phyloP scores from a whole-genome alignment of 2,113 vertebrate genomes.

The Dipodomys spectabilis region DNA sequence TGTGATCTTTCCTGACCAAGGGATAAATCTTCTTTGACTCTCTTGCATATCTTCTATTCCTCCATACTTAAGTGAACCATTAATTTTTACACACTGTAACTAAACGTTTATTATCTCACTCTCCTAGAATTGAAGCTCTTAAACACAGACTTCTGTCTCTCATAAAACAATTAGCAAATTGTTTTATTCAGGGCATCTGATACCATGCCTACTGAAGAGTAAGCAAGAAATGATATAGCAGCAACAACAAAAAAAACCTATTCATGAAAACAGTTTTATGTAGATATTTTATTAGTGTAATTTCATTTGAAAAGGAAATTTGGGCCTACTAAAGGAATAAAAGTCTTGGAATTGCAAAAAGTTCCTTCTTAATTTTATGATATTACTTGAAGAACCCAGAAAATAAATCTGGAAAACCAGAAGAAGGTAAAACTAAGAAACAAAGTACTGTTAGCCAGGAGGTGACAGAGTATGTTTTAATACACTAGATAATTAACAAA shows the following conservation, averaged over 20 bases:
- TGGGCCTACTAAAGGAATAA: not conserved
- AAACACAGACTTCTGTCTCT: not conserved
- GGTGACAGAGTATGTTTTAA: not conserved
- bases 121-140: not conserved
- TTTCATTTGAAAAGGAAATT: conserved; percentile 38
- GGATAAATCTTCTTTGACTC: not conserved
- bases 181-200: not conserved
- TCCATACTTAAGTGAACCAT: not conserved
- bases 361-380: not conserved
- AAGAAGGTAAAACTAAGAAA: not conserved
- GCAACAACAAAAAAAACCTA: not conserved
- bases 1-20: not conserved
- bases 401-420: not conserved
- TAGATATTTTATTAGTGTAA: not conserved
- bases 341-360: not conserved
- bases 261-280: not conserved
- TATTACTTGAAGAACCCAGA: not conserved
- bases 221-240: not conserved
- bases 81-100: not conserved
- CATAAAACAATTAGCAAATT: not conserved
- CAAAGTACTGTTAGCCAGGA: not conserved
- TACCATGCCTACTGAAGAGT: not conserved
- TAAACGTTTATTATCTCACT: not conserved
- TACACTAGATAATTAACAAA: not conserved
- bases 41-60: not conserved